Evolutionary conservation across 1,140 invertebrate species (phyloP), one percentile per base, ranked within the genome.

Genomic region (Trachymyrmex cornetzi): DNA sequence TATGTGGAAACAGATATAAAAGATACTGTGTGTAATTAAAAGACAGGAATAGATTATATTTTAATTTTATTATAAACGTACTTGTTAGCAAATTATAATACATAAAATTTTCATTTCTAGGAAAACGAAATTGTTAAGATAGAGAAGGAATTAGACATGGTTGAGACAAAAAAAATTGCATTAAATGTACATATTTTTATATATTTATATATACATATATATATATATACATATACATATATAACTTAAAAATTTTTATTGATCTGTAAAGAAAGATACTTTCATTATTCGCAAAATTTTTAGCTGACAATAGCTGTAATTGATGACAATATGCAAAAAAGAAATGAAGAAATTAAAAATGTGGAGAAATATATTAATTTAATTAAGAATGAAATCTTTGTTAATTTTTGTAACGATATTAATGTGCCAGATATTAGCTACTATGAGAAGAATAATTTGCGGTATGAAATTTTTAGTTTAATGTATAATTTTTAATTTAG

Each of bases 381-480:
- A 89, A 98, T 99, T 0, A 98, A 99, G 94, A 98, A 99, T 95
- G 97, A 97, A 80, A 97, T 99, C 7, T 99, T 99, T 95, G 96
- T 96, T 14, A 96, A 97, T 55, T 99, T 99, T 96, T 99, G 99
- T 94, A 93, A 96, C 57, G 96, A 97, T 91, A 98, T 99, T 94
- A 98, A 98, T 24, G 98, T 99, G 11, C 96, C 97, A 71, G 99
- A 99, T 95, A 99, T 99, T 91, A 96, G 98, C 11, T 98, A 99
- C 93, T 99, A 99, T 95, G 99, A 99, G 95, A 98, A 99, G 94
- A 96, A 98, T 38, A 98, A 99, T 95, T 94, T 99, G 77, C 96
- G 95, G 94, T 94, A 87, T 50, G 55, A 66, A 22, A 50, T 63
- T 57, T 77, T 74, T 34, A 55, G 63, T 61, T 30, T 44, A 55